Evolutionary conservation across 2,113 vertebrate genomes (phyloP), one percentile per base, ranked within the genome.

Genomic region (Laterallus jamaicensis): DNA sequence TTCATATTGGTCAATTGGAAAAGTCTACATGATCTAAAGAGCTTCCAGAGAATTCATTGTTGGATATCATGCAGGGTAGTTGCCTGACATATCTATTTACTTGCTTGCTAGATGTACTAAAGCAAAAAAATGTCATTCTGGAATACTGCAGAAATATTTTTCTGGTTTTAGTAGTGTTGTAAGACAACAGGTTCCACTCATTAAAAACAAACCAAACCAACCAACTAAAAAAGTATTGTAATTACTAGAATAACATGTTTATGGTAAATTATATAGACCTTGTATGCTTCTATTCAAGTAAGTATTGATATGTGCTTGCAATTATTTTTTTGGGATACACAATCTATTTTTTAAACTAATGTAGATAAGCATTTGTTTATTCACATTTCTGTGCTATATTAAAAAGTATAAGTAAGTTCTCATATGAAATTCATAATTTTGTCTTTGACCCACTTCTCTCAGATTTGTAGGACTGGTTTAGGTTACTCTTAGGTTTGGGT

Each of bases 21-120:
- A 95, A 96, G 85, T 94, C 92, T 97, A 35, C 74, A 88, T 39
- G 44, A 82, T 86, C 82, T 91, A 68, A 86, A 52, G 49, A 92
- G 11, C 56, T 82, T 95, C 76, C 71, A 96, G 93, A 83, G 77
- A 86, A 74, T 8, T 13, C 58, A 76, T 42, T 3, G 14, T 52
- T 66, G 90, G 37, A 85, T 86, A 85, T 80, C 0, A 1, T 35
- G 16, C 26, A 85, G 28, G 24, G 7, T 29, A 88, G 44, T 8
- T 3, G 0, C n/a, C 66, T 80, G 55, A 26, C 9, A n/a, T 8
- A 54, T 56, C 22, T 39, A 12, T 59, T 81, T 5, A 4, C 13
- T 26, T 78, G 8, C 64, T 92, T 74, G 13, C 16, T 73, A 83
- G 16, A 40, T 25, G 5, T 82, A 44, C 8, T 40, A 37, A 70